Base-by-base conservation (phyloP, 2,113 vertebrate species). In the Melanostigma gelatinosum region DNA sequence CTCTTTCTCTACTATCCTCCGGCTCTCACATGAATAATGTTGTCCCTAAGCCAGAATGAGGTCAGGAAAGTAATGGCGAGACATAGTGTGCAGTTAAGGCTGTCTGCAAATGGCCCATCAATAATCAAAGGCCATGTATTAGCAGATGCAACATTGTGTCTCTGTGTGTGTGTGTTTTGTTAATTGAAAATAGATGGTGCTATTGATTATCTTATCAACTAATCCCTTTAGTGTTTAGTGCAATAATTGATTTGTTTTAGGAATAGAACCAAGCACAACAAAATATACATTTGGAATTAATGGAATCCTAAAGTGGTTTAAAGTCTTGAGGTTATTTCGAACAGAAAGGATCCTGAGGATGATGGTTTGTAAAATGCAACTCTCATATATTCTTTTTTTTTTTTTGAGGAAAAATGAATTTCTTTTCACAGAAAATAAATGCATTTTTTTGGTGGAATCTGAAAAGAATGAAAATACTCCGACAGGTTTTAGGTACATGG, bases 41-140 rank as follows among this genome's bases (percentile, higher is more conserved):
- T 87, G 91, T 91, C 86, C 83, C 77, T 71, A 83, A 93, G 93
- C 94, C 80, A 89, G 83, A 95, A 94, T 93, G 91, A 92, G 95
- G 94, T 95, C 94, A 94, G 84, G 75, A 75, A 89, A 85, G 88
- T 87, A 93, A 92, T 89, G 76, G 83, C 46, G 64, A 87, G 90
- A 93, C 91, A 88, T 90, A 90, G 89, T 88, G 87, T 90, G 86
- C 88, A 91, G 90, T 94, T 93, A 93, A 74, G 76, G 77, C 82
- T 80, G 87, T 88, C 90, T 79, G 72, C 79, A 87, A 94, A 92
- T 79, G 80, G 84, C 67, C 88, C 88, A 94, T 93, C 87, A 89
- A 91, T 93, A 93, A 93, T 89, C 85, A 92, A 89, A 84, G 89
- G 84, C 78, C 82, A 82, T 1, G 60, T 82, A 79, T 87, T 84